phyloP scores from a whole-genome alignment of 2,113 vertebrate species.

The Forbesichthys papilliferus region DNA sequence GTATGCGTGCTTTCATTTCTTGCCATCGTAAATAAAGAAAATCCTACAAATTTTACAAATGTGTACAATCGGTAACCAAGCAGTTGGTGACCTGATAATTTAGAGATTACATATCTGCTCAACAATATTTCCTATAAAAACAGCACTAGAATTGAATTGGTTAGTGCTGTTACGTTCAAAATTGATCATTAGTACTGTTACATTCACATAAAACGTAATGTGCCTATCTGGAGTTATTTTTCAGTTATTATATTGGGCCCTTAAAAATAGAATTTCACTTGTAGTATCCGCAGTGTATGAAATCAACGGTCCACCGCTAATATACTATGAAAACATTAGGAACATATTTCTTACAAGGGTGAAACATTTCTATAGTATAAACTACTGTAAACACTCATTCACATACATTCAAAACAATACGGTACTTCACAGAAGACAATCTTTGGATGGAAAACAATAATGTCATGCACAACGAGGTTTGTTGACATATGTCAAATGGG shows the following conservation, averaged over 20 bases:
- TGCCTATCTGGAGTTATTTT: conserved; percentile 23
- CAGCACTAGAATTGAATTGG: conserved; percentile 31
- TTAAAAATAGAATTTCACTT: neutral
- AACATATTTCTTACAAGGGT: conserved; percentile 17
- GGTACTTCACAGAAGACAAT: conserved; percentile 77
- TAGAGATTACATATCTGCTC: conserved; percentile 20
- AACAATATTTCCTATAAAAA: conserved; percentile 32
- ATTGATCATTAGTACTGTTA: conserved; percentile 18
- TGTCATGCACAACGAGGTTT: conserved; percentile 54
- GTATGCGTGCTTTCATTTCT: neutral
- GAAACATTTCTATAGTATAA: conserved; percentile 16
- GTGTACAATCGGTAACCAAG: conserved; percentile 4
- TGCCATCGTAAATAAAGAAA: conserved; percentile 15
- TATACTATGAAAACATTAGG: neutral
- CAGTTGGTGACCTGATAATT: conserved; percentile 15
- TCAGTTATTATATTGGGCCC: conserved; percentile 8
- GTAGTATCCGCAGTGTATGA: neutral
- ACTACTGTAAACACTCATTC: conserved; percentile 30
- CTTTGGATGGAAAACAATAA: conserved; percentile 47
- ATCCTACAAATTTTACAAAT: conserved; percentile 3
- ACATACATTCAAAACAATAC: conserved; percentile 42
- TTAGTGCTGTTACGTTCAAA: conserved; percentile 50
- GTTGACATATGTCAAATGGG: conserved; percentile 55
- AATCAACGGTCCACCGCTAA: neutral
- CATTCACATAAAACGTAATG: conserved; percentile 26